Evolutionary conservation across 2,888 invertebrate genomes (phyloP), one percentile per base, ranked within the genome.

Genomic region (Dynastes maya): DNA sequence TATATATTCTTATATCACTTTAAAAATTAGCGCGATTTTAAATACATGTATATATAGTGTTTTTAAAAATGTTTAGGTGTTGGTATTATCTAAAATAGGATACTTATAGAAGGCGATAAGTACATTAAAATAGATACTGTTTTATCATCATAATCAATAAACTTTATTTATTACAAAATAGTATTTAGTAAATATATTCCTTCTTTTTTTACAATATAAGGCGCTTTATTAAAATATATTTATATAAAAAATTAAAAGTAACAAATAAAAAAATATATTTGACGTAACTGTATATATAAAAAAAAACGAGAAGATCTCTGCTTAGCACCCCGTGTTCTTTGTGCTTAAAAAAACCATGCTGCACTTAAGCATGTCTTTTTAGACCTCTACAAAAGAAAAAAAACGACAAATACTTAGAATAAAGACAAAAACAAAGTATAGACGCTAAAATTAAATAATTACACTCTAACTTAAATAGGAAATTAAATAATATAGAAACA

Each of bases 101-200:
- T 58, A 22, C 22, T 16, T 58, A 53, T 58, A 58, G 22, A 22
- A 58, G 55, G 55, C n/a, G 55, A 64, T 64, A 64, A 37, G 37
- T 64, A 64, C 64, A 64, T 64, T 64, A 32, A 64, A 64, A 64
- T 64, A 64, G 11, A 64, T 64, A 9, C 16, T 32, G 13, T 37
- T 64, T 64, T 37, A 64, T 64, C n/a, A 16, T 64, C 27, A 27
- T 58, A 58, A 58, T 58, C 55, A 58, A 58, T 58, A 58, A 58
- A 58, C 32, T 64, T 64, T 37, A 16, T 64, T 64, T 64, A 64
- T 64, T 64, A 64, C 64, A 64, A 64, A 64, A 64, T 64, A 64
- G 64, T 32, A 64, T 64, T 64, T 64, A 64, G 13, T 32, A 64
- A 64, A 64, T 64, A 27, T 64, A 64, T 32, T 32, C 29, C n/a